These are phyloP conservation scores for Okapia johnstoni DNA, from an alignment of 2,113 vertebrate species.

Conservation along the genomic window DNA sequence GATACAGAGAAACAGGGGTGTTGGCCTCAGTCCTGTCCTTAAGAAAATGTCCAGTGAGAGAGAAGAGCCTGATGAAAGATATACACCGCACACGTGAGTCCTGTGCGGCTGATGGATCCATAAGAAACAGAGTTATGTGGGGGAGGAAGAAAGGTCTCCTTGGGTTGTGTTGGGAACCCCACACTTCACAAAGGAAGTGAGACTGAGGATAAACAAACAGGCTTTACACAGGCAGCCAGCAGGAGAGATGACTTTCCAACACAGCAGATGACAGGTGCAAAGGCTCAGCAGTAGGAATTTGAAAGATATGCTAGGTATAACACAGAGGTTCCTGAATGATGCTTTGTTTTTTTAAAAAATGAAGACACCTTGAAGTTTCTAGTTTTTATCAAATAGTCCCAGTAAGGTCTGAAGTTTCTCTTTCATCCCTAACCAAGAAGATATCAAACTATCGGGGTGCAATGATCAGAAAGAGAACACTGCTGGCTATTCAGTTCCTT, in stretches of 20 bases:
- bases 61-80: background rate
- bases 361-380: background rate
- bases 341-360: background rate
- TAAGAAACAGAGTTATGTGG: background rate
- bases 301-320: background rate
- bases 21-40: background rate
- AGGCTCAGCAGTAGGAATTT: background rate
- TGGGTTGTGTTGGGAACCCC: too few relatives aligned
- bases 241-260: background rate
- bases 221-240: background rate
- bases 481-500: background rate
- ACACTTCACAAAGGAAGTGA: background rate
- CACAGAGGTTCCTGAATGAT: background rate
- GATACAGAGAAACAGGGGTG: background rate
- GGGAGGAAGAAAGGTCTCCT: background rate
- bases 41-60: background rate
- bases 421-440: background rate
- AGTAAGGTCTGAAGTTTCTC: background rate
- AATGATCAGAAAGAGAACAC: background rate
- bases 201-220: background rate
- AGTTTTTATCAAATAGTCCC: background rate
- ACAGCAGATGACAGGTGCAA: background rate
- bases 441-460: background rate
- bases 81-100: too few relatives aligned
- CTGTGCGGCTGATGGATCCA: too few relatives aligned